phyloP scores from a whole-genome alignment of 2,797 vertebrate species.

The Scyliorhinus canicula region DNA sequence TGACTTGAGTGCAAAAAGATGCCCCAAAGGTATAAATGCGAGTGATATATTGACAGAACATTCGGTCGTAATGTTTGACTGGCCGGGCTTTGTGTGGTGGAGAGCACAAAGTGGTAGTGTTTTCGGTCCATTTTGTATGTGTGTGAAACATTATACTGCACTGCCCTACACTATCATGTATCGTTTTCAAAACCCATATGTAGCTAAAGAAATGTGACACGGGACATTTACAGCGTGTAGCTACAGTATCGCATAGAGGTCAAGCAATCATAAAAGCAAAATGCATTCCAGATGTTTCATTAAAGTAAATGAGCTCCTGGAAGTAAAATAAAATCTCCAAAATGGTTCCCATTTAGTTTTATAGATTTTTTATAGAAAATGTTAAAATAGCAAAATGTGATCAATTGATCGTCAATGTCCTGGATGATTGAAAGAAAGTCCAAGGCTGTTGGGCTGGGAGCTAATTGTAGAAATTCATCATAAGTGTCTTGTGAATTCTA shows the following conservation, averaged over 20 bases:
- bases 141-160: slow-evolving; percentile 16
- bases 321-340: slow-evolving; percentile 35
- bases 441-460: not conserved
- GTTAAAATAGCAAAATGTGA: not conserved
- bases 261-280: slow-evolving; percentile 29
- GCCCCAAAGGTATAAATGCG: not conserved
- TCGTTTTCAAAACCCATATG: not conserved
- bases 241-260: slow-evolving; percentile 20
- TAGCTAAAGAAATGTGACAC: slow-evolving; percentile 31
- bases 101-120: slow-evolving; percentile 22
- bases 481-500: not conserved
- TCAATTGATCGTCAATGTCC: slow-evolving; percentile 4
- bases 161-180: not conserved
- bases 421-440: not conserved
- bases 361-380: not conserved
- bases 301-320: slow-evolving; percentile 43
- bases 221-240: slow-evolving; percentile 27
- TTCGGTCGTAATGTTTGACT: not conserved
- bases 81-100: not conserved
- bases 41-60: not conserved
- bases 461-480: not conserved
- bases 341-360: slow-evolving; percentile 1
- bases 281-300: slow-evolving; percentile 33
- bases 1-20: not conserved
- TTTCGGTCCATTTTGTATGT: not conserved